Conservation (phyloP, 2,113 vertebrate genomes). For the Vicugna pacos region DNA sequence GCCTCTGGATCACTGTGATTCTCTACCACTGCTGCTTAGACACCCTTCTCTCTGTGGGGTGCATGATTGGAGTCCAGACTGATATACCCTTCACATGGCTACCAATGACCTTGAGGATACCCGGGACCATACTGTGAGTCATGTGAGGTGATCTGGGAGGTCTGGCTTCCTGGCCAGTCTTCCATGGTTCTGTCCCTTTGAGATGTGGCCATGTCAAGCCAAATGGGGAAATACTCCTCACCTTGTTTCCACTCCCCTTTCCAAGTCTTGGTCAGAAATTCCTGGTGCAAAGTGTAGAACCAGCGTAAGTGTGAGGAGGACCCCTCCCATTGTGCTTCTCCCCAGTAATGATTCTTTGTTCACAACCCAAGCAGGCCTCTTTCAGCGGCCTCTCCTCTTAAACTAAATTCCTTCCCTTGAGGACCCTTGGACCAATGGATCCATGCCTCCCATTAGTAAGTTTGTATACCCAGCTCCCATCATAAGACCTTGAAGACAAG, state of each 20-base stretch:
- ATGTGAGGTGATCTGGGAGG: background rate
- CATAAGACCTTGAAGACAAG: background rate
- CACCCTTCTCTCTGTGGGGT: background rate
- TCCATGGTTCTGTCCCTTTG: background rate
- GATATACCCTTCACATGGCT: background rate
- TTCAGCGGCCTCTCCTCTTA: background rate
- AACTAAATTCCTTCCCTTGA: background rate
- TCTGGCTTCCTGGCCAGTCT: background rate
- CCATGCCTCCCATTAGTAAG: background rate
- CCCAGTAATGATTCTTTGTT: background rate
- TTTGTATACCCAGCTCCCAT: background rate
- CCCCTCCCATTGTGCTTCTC: background rate
- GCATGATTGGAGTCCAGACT: background rate
- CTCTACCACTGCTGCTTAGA: background rate
- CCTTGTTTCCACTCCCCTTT: background rate
- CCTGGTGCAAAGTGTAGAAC: background rate
- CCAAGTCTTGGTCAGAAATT: background rate
- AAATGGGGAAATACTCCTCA: background rate
- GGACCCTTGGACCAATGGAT: background rate
- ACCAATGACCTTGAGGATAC: background rate
- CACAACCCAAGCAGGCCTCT: background rate
- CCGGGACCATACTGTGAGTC: rapidly evolving
- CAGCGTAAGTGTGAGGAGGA: background rate
- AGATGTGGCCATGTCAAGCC: background rate
- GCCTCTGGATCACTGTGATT: background rate